Percentiles rank a stretch among this genome's conserved stretches.
These are phyloP conservation scores for Teinopalpus imperialis DNA, from an alignment of 2,888 invertebrate species.

Conservation along the genomic window DNA sequence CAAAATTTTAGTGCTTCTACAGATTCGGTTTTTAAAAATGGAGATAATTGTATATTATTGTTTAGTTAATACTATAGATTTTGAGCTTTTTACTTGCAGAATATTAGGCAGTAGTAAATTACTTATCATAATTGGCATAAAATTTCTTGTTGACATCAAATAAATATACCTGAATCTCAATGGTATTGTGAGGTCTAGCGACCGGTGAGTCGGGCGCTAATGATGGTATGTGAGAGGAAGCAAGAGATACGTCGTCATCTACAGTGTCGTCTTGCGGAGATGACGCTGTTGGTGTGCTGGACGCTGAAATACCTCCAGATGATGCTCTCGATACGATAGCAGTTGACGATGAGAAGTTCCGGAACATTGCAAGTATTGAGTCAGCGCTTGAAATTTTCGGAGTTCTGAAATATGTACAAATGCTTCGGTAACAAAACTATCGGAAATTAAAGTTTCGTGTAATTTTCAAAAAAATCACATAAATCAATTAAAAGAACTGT, in stretches of 20 bases:
- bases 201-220: slow-evolving; percentile 85
- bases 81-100: too few species aligned
- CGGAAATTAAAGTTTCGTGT: too few species aligned
- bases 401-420: slow-evolving; percentile 50
- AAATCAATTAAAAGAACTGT: too few species aligned
- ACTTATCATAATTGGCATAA: too few species aligned
- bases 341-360: slow-evolving; percentile 86
- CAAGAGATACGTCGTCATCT: slow-evolving; percentile 87
- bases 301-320: slow-evolving; percentile 84
- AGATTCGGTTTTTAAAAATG: too few species aligned
- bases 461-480: too few species aligned
- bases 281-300: slow-evolving; percentile 87
- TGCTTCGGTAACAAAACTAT: slow-evolving; percentile 16
- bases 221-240: slow-evolving; percentile 82
- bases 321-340: slow-evolving; percentile 83
- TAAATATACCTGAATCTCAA: slow-evolving; percentile 73
- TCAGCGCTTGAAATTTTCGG: slow-evolving; percentile 89
- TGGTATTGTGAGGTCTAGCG: slow-evolving; percentile 66
- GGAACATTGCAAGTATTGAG: slow-evolving; percentile 90
- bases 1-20: too few species aligned
- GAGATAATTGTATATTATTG: too few species aligned
- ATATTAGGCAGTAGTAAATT: too few species aligned
- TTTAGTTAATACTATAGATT: too few species aligned
- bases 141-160: too few species aligned
- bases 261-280: slow-evolving; percentile 88